Evolutionary conservation across 1,140 invertebrate species (phyloP), one percentile per base, ranked within the genome.

Genomic region (Psix sp.): DNA sequence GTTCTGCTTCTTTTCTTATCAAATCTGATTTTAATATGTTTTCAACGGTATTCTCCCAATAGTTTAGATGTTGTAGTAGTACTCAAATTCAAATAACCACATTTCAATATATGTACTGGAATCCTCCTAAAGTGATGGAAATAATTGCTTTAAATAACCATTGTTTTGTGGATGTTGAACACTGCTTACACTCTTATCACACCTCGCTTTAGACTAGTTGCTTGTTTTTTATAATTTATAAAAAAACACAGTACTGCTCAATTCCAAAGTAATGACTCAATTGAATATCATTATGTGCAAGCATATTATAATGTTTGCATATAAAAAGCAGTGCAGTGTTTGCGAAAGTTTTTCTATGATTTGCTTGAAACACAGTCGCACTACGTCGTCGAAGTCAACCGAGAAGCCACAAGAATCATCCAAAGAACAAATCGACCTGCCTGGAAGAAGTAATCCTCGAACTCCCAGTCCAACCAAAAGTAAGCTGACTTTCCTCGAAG

Each of bases 401-500:
- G 38, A 49, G 21, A 36, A 21, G 13, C 15, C 24, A 1, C n/a
- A 11, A 42, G 68, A 72, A 33, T 36, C 43, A 11, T 31, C 43
- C 5, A 70, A 76, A 66, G 67, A 80, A n/a, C 83, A 77, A 62
- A 84, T 66, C 88, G 78, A 77, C 79, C 76, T 74, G 78, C 71
- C 52, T 5, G 78, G 87, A 77, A 33, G 68, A 79, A 70, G 67
- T 84, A 76, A 45, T 48, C 77, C 88, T 73, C 73, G 84, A 68
- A 80, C 88, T 70, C 84, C 86, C 59, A 90, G 76, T 82, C 90
- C 78, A 74, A 90, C 88, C 38, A 92, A 92, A 57, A 85, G 90
- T 88, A 78, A 91, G 89, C 84, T 92, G 86, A 87, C 87, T 68
- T 88, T 91, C 70, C 86, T 91, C 73, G 90, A 90, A 67, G 91